These are phyloP conservation scores for Oxyteleia sp. DNA, from an alignment of 2,888 invertebrate species.

Conservation along the genomic window DNA sequence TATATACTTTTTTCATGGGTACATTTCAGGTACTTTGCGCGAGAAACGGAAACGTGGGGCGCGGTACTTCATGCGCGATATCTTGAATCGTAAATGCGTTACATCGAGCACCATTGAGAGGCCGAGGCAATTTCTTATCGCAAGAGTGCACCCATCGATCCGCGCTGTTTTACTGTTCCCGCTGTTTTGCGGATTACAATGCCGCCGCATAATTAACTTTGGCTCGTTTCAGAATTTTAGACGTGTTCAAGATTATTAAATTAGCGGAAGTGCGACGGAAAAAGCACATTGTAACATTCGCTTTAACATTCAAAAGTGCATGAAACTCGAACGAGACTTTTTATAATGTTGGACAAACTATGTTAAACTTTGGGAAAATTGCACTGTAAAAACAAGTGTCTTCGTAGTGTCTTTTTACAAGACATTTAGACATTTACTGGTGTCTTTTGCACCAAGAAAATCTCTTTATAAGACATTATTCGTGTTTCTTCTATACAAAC, in stretches of 20 bases:
- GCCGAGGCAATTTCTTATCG: slow-evolving; percentile 65
- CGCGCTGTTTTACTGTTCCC: slow-evolving; percentile 23
- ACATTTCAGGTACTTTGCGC: slow-evolving; percentile 42
- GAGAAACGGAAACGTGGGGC: slow-evolving; percentile 47
- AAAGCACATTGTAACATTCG: too few relatives aligned
- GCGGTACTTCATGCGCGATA: slow-evolving; percentile 62
- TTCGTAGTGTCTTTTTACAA: too few relatives aligned
- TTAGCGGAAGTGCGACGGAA: too few relatives aligned
- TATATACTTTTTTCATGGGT: slow-evolving; percentile 15
- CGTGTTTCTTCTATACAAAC: too few relatives aligned
- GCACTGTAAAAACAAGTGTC: too few relatives aligned
- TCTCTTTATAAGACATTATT: too few relatives aligned
- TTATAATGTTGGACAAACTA: too few relatives aligned
- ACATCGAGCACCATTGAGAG: slow-evolving; percentile 52
- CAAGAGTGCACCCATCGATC: slow-evolving; percentile 67
- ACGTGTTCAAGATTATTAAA: background rate
- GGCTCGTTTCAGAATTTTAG: background rate
- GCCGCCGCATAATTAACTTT: background rate
- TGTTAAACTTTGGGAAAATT: too few relatives aligned
- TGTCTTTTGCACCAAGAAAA: too few relatives aligned
- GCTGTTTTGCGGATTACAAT: slow-evolving; percentile 17
- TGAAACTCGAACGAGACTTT: too few relatives aligned
- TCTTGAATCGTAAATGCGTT: slow-evolving; percentile 69
- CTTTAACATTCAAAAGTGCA: too few relatives aligned
- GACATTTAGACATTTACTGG: too few relatives aligned